Base-by-base conservation (phyloP, 2,797 vertebrate species). In the Coccyzus lansbergi region DNA sequence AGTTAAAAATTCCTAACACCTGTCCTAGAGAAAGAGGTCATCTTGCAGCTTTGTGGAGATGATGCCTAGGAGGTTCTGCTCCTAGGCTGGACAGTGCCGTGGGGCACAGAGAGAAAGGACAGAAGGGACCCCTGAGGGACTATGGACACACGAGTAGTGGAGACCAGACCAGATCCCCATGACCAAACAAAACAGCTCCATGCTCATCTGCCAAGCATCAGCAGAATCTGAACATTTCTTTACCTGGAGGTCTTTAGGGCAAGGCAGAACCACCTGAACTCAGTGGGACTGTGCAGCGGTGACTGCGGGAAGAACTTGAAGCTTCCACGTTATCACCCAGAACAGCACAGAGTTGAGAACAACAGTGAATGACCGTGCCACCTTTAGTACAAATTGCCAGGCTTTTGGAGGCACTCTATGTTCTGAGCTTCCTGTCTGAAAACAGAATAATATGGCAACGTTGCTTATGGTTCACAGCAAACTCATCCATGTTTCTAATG, bases 61-160 rank as follows among this genome's bases (percentile, higher is more conserved):
- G 31, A 5, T 4, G 2, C 28, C 1, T 11, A 1, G 8, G 1
- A 6, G 6, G 7, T 9, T 34, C 33, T 52, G 20, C 58, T 36
- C 13, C 0, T 0, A 15, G 14, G 10, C 0, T 0, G 12, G 40
- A 15, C 34, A 12, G 34, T 7, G 17, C 19, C 44, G 19, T 7
- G 0, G 0, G 38, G 29, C 1, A 3, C 38, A 5, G 25, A 14
- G 28, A 9, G 25, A 60, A 28, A 2, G 26, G 24, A 4, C 4
- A 7, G 26, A 29, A 36, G 26, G 5, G 14, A 36, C 8, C 6
- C 2, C 0, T 2, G 31, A 1, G 15, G 40, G 22, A 20, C 51
- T 5, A 1, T 4, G 26, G 51, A 16, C 4, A 0, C 1, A 12
- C 3, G 6, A 48, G 81, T 16, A 24, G 2, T 20, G 52, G 31